Conservation (phyloP, 2,113 vertebrate genomes). For the Chionis minor region DNA sequence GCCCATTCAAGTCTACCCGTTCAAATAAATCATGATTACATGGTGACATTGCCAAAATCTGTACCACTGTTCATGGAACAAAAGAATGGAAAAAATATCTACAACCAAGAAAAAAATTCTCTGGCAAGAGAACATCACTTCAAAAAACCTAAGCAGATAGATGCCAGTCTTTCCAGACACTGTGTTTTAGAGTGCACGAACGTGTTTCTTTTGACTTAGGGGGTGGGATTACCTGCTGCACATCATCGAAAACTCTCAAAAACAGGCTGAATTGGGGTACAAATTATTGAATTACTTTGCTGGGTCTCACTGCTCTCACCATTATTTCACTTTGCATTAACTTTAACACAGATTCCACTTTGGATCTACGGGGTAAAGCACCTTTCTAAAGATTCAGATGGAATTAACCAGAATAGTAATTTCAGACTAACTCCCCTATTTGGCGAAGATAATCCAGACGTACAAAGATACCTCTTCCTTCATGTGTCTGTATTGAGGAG, state of each 20-base stretch:
- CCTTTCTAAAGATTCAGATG: not conserved
- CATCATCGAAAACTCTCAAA: not conserved
- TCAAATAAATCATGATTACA: not conserved
- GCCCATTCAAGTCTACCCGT: not conserved
- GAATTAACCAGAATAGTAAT: not conserved
- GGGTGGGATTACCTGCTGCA: not conserved
- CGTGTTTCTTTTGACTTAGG: not conserved
- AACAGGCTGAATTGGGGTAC: not conserved
- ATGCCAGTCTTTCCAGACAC: not conserved
- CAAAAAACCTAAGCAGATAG: not conserved
- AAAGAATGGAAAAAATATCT: not conserved
- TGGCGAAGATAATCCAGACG: not conserved
- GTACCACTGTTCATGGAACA: not conserved
- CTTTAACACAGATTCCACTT: not conserved
- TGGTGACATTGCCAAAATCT: constrained; percentile 10
- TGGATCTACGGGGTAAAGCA: not conserved
- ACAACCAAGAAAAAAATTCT: not conserved
- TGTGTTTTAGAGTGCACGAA: not conserved
- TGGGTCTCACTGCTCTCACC: not conserved
- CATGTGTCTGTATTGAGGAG: not conserved
- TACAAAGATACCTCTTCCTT: not conserved
- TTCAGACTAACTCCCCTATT: not conserved
- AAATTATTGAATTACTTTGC: not conserved
- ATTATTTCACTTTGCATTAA: not conserved
- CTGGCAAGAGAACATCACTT: not conserved